Percentiles rank a stretch among this genome's conserved stretches.
Conservation (phyloP, 2,113 vertebrate genomes). For the Cyprinodon brontotheroides region DNA sequence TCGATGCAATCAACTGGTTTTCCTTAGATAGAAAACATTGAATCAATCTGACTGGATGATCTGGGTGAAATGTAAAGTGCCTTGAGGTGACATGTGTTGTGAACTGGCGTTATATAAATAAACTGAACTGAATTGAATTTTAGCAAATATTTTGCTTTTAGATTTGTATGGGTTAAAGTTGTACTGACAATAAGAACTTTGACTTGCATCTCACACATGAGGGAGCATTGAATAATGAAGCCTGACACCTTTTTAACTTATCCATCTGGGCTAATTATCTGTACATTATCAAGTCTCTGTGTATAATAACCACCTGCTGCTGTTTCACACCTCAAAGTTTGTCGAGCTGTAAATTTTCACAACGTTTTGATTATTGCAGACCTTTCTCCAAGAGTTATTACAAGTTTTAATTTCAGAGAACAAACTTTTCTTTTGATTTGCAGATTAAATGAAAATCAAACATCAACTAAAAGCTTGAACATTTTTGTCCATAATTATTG, state of each 20-base stretch:
- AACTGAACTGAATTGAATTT: no score
- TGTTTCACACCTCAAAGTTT: not conserved
- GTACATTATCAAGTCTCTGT: not conserved
- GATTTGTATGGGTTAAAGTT: not conserved
- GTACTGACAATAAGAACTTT: not conserved
- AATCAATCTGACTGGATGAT: no score
- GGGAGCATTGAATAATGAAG: not conserved
- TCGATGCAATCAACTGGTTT: no score
- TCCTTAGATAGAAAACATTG: no score
- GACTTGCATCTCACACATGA: not conserved
- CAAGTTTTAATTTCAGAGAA: slow-evolving; percentile 40
- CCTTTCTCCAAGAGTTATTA: slow-evolving; percentile 24
- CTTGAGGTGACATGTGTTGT: no score
- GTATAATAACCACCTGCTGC: not conserved
- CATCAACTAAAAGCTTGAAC: slow-evolving; percentile 23
- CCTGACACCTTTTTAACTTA: not conserved
- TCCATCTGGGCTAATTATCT: not conserved
- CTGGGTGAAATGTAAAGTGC: no score
- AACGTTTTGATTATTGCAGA: not conserved
- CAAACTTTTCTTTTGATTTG: slow-evolving; percentile 33
- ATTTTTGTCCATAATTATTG: slow-evolving; percentile 20
- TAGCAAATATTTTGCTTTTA: no score
- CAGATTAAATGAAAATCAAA: slow-evolving; percentile 27
- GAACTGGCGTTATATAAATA: no score
- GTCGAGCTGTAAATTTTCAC: not conserved